Evolutionary conservation across 2,113 vertebrate genomes (phyloP).

Genomic region (Heloderma charlesbogerti): DNA sequence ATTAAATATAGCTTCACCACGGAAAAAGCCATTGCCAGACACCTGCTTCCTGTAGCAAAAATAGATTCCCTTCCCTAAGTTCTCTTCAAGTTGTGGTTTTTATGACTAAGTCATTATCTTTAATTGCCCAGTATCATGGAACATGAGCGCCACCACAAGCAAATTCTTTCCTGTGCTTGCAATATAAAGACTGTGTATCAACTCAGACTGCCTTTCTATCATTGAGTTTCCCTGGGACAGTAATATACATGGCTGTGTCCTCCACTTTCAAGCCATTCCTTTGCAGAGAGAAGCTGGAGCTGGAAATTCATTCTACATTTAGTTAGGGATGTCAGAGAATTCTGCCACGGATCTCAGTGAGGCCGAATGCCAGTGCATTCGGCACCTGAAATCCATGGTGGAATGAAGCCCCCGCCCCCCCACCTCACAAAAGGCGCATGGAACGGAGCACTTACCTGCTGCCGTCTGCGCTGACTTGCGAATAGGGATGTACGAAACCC

Average conservation of each 20-base stretch:
- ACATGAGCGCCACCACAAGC: neutral
- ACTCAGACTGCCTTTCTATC: neutral
- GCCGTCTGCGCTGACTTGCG: too few species aligned
- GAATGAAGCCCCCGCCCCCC: too few species aligned
- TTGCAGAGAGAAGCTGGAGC: too few species aligned
- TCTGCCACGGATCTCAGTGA: too few species aligned
- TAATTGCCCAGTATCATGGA: neutral
- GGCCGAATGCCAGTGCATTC: too few species aligned
- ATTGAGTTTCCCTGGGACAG: neutral
- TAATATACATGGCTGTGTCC: neutral
- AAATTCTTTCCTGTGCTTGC: neutral
- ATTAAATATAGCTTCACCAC: neutral
- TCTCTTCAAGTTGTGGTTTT: neutral
- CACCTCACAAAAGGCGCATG: too few species aligned
- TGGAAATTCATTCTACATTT: too few species aligned
- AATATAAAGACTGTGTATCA: neutral
- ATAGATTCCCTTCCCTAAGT: neutral
- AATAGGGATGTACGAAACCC: too few species aligned
- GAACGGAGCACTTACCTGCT: too few species aligned
- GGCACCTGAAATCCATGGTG: too few species aligned
- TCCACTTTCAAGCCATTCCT: conserved; percentile 2
- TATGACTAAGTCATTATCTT: neutral
- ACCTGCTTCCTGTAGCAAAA: neutral
- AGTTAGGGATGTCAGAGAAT: too few species aligned
- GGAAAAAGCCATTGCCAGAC: neutral